Conservation (phyloP, 1,140 invertebrate species). For the Drosophila sp. region DNA sequence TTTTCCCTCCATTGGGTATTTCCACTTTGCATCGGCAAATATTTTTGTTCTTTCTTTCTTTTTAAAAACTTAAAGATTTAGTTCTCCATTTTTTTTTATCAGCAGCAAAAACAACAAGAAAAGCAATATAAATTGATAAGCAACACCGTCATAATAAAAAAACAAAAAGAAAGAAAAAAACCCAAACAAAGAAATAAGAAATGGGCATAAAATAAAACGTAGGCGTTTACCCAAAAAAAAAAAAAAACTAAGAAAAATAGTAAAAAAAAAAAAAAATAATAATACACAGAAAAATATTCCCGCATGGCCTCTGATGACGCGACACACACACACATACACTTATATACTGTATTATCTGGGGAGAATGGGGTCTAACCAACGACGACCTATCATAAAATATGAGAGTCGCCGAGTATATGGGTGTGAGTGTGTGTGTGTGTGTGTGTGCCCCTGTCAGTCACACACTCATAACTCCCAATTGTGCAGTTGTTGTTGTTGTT, state of each 20-base stretch:
- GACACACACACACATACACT: slow-evolving; percentile 29
- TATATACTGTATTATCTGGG: slow-evolving; percentile 58
- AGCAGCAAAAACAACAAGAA: slow-evolving; percentile 39
- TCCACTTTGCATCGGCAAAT: not conserved
- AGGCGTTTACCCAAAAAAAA: slow-evolving; percentile 66
- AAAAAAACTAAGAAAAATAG: slow-evolving; percentile 27
- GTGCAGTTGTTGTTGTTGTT: slow-evolving; percentile 69
- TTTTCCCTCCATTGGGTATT: not conserved
- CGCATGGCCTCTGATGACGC: slow-evolving; percentile 45
- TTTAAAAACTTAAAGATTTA: slow-evolving; percentile 37
- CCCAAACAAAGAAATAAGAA: slow-evolving; percentile 19
- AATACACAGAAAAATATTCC: slow-evolving; percentile 48
- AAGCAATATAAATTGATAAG: slow-evolving; percentile 73
- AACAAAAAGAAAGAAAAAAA: slow-evolving; percentile 1
- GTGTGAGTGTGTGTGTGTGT: slow-evolving; percentile 18
- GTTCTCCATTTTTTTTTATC: slow-evolving; percentile 29
- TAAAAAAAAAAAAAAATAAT: slow-evolving; percentile 38
- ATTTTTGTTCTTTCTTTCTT: slow-evolving; percentile 6
- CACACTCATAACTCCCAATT: slow-evolving; percentile 79
- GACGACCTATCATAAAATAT: slow-evolving; percentile 56
- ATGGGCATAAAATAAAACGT: slow-evolving; percentile 74
- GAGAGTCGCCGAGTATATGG: slow-evolving; percentile 2
- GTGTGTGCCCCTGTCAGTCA: slow-evolving; percentile 44
- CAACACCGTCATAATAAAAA: slow-evolving; percentile 55
- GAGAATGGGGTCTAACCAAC: slow-evolving; percentile 33